A percentile compares a stretch with the other conserved stretches of the same genome.
phyloP scores from a whole-genome alignment of 2,113 vertebrate genomes.

The Pituophis catenifer region DNA sequence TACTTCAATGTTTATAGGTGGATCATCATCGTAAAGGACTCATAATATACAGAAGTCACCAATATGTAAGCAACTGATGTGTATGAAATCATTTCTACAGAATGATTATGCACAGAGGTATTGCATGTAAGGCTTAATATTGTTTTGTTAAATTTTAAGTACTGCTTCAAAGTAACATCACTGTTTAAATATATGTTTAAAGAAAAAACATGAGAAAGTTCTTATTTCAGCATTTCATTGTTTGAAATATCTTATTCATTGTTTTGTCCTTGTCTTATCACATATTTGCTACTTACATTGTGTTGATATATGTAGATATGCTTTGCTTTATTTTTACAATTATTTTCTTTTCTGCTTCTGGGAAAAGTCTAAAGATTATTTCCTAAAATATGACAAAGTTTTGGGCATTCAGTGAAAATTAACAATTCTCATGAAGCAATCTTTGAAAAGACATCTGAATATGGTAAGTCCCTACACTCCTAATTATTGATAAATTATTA shows the following conservation, averaged over 20 bases:
- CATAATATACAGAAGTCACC: not conserved
- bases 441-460: not conserved
- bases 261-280: not conserved
- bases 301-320: not conserved
- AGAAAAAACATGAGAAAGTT: not conserved
- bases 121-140: not conserved
- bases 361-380: not conserved
- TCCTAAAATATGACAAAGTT: not conserved
- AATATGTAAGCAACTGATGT: not conserved
- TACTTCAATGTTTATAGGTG: not conserved
- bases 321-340: not conserved
- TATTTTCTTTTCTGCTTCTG: not conserved
- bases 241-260: not conserved
- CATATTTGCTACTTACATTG: not conserved
- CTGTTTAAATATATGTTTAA: not conserved
- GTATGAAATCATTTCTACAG: not conserved
- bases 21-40: not conserved
- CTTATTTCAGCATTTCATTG: not conserved
- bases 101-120: not conserved
- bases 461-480: not conserved
- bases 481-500: not conserved
- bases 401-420: not conserved
- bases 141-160: not conserved
- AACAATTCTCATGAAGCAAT: not conserved
- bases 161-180: not conserved